phyloP scores from a whole-genome alignment of 2,888 invertebrate genomes.

The Sminthurides aquaticus region DNA sequence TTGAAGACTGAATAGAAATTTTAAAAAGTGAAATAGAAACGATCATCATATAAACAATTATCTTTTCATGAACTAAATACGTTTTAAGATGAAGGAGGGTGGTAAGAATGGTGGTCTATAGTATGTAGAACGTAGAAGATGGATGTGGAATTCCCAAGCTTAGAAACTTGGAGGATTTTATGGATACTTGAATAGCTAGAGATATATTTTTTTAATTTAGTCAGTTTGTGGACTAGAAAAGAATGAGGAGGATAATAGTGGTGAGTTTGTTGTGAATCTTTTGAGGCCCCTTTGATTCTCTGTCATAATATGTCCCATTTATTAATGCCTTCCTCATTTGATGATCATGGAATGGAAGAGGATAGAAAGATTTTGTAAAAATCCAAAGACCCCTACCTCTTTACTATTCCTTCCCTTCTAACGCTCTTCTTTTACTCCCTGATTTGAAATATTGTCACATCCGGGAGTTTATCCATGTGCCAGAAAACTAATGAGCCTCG shows the following conservation, averaged over 20 bases:
- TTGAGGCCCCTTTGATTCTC: background rate
- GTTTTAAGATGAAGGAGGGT: too few relatives aligned
- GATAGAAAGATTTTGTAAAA: too few relatives aligned
- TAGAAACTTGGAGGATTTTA: too few relatives aligned
- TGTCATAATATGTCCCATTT: background rate
- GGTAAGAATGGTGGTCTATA: too few relatives aligned
- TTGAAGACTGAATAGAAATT: background rate
- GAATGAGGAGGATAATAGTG: background rate
- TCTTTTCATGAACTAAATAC: too few relatives aligned
- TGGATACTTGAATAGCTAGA: background rate
- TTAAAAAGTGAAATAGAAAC: too few relatives aligned
- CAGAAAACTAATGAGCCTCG: background rate
- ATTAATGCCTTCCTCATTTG: background rate
- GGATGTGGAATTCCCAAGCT: too few relatives aligned
- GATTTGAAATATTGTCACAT: background rate
- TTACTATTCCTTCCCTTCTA: too few relatives aligned
- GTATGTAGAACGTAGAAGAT: too few relatives aligned
- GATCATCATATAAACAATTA: background rate
- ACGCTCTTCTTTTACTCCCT: too few relatives aligned
- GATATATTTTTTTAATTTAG: background rate
- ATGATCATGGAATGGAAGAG: background rate
- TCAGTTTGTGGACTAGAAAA: background rate
- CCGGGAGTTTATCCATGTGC: background rate
- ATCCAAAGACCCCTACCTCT: too few relatives aligned
- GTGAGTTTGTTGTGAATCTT: background rate